Evolutionary conservation across 2,797 vertebrate species (phyloP).

Genomic region (Megaceryle alcyon): DNA sequence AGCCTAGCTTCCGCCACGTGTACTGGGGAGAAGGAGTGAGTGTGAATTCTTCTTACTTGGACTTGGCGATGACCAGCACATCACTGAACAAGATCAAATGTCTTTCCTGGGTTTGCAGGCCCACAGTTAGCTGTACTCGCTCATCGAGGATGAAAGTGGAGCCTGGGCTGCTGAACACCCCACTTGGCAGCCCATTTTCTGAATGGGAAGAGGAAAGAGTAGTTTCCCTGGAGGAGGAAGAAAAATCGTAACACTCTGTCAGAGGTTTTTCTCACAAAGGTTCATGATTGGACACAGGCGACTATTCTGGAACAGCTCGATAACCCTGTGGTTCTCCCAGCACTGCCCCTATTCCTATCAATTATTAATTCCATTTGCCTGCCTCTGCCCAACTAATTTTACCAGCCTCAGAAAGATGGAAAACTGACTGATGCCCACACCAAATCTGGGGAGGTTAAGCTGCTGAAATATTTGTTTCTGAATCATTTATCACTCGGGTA

Average conservation of each 20-base stretch:
- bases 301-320: not conserved
- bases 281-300: not conserved
- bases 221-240: constrained; percentile 63
- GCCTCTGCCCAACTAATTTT: not conserved
- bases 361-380: not conserved
- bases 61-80: constrained; percentile 86
- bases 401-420: not conserved
- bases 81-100: constrained; percentile 88
- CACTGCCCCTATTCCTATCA: not conserved
- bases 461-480: not conserved
- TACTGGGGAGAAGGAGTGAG: not conserved
- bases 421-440: not conserved
- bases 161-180: constrained; percentile 66
- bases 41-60: constrained; percentile 79
- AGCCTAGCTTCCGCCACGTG: not conserved
- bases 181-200: constrained; percentile 67
- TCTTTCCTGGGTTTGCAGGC: constrained; percentile 88
- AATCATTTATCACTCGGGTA: not conserved
- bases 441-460: not conserved
- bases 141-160: constrained; percentile 82
- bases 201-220: constrained; percentile 40
- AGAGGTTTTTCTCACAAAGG: not conserved
- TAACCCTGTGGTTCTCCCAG: not conserved
- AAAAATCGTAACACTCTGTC: not conserved
- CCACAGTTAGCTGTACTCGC: constrained; percentile 83